Evolutionary conservation across 2,797 vertebrate species (phyloP), one percentile per base, ranked within the genome.

Genomic region (Labeo calbasu): DNA sequence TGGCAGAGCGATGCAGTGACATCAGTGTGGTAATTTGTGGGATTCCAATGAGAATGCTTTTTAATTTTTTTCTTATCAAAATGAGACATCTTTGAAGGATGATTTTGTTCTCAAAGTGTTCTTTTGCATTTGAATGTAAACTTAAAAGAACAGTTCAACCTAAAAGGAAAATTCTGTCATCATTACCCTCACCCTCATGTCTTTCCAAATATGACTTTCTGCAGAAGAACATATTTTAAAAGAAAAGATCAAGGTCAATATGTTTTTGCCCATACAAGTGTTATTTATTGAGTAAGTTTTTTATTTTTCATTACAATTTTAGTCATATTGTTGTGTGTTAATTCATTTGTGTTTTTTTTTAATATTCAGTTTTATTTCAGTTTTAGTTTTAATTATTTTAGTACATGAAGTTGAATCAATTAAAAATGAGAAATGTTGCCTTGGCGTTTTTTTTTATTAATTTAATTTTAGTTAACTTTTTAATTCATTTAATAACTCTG

Each of bases 1-100:
- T 90, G 84, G 85, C 61, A 57, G 13, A 72, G 68, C 81, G 86
- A 85, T 87, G 87, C 73, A 43, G n/a, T 91, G 91, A 92, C 82
- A 85, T 93, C 88, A 92, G 69, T 72, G 55, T 25, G 53, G 11
- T 76, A 81, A 57, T 72, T 80, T 73, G 48, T 14, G 51, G 51
- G 69, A 65, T 57, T 40, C 3, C n/a, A 23, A 75, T 53, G 63
- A 68, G 65, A 79, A 80, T 17, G 80, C 17, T 50, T 7, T 48
- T 79, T 63, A 14, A 48, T 9, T 59, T 28, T 70, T 21, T 70
- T 21, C 11, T 32, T 32, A 57, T 57, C 13, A 23, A 32, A 69
- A 23, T n/a, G 2, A 36, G 17, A 55, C 28, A 36, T 5, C 9
- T 43, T 55, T 57, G n/a, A 25, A 15, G 32, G 13, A 36, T n/a